These are phyloP conservation scores for Polyodon spathula DNA, from an alignment of 2,113 vertebrate genomes.

Conservation along the genomic window DNA sequence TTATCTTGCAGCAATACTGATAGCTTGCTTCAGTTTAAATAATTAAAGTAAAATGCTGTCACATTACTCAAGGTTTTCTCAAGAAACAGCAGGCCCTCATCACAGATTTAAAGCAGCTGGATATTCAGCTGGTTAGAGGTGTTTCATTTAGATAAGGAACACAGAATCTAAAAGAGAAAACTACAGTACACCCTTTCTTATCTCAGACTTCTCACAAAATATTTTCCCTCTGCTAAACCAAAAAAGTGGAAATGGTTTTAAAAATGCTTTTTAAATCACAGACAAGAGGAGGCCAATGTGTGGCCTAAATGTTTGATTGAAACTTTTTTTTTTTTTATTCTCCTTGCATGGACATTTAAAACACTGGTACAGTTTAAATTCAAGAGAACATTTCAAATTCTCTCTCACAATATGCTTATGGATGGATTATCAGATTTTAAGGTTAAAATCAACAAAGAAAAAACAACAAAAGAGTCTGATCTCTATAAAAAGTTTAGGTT, in stretches of 20 bases:
- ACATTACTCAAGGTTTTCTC: conserved; percentile 8
- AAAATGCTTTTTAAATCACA: neutral
- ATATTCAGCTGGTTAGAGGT: neutral
- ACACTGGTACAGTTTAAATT: neutral
- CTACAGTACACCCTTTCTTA: neutral
- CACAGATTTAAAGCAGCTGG: conserved; percentile 15
- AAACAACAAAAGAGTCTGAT: neutral
- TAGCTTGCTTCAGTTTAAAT: conserved; percentile 19
- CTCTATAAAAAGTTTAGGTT: too few species aligned
- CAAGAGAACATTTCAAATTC: conserved; percentile 4
- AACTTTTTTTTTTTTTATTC: too few species aligned
- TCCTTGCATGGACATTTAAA: neutral
- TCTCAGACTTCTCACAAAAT: neutral
- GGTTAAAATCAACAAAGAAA: too few species aligned
- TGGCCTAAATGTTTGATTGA: neutral
- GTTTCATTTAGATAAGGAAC: neutral
- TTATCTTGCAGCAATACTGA: conserved; percentile 33
- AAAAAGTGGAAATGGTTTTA: neutral
- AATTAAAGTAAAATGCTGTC: conserved; percentile 17
- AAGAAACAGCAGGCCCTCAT: conserved; percentile 18
- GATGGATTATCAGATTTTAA: too few species aligned
- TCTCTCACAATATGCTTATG: too few species aligned
- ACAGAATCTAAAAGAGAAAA: neutral
- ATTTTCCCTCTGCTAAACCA: neutral
- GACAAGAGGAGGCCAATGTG: neutral